phyloP scores from a whole-genome alignment of 2,888 invertebrate species.

The Hofmannophila pseudospretella region DNA sequence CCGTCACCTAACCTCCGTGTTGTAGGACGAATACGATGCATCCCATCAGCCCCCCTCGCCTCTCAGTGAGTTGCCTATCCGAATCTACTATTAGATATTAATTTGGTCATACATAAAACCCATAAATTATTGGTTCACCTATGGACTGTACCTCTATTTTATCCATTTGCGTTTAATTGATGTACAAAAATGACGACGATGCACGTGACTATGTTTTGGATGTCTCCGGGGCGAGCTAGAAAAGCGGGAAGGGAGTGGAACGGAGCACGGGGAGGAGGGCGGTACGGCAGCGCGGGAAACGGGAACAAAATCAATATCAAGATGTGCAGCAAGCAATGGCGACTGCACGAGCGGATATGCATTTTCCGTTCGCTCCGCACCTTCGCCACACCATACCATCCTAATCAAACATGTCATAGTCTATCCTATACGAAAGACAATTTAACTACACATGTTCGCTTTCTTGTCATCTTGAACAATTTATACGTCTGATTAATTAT shows the following conservation, averaged over 20 bases:
- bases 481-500: too few species aligned
- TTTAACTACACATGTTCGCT: too few species aligned
- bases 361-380: not conserved
- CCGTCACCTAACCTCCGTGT: constrained; percentile 14
- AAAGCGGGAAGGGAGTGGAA: constrained; percentile 18
- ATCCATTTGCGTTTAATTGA: too few species aligned
- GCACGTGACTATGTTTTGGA: constrained; percentile 41
- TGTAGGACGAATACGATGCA: constrained; percentile 15
- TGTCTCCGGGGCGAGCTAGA: constrained; percentile 23
- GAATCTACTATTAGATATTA: too few species aligned
- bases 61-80: constrained; percentile 20
- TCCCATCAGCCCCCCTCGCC: constrained; percentile 20
- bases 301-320: constrained; percentile 49
- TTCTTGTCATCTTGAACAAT: too few species aligned
- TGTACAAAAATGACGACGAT: too few species aligned
- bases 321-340: constrained; percentile 23
- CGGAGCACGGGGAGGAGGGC: constrained; percentile 19
- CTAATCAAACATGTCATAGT: too few species aligned
- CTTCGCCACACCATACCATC: not conserved
- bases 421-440: too few species aligned
- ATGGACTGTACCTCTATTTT: too few species aligned
- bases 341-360: constrained; percentile 9
- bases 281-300: constrained; percentile 34
- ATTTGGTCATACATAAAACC: too few species aligned
- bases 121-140: too few species aligned